Percentiles rank a stretch among this genome's conserved stretches.
phyloP scores from a whole-genome alignment of 2,797 vertebrate genomes.

The Heteromormyrus szaboi region DNA sequence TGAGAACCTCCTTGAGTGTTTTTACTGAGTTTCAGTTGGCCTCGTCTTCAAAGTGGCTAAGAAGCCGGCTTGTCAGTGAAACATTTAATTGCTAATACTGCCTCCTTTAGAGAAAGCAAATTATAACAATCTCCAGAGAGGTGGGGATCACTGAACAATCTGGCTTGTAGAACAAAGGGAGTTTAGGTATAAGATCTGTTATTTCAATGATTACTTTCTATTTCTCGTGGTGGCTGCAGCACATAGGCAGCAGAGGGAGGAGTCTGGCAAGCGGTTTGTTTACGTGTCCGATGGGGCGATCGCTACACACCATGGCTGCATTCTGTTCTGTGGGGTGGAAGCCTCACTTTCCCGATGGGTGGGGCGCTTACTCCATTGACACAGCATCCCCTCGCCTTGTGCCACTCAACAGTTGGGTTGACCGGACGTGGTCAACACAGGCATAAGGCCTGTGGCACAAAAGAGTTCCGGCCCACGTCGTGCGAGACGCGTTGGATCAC shows the following conservation, averaged over 20 bases:
- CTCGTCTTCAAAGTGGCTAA: not conserved
- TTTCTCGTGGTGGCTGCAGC: slow-evolving; percentile 31
- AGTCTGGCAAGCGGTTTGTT: slow-evolving; percentile 47
- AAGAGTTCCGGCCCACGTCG: not conserved
- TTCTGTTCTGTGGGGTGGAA: slow-evolving; percentile 14
- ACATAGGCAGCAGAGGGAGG: slow-evolving; percentile 38
- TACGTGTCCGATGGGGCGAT: slow-evolving; percentile 51
- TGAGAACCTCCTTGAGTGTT: not conserved
- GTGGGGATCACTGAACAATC: not conserved
- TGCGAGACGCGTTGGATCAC: not conserved
- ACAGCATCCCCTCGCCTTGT: slow-evolving; percentile 52
- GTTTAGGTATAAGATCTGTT: not conserved
- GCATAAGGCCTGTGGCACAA: not conserved
- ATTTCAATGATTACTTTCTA: not conserved
- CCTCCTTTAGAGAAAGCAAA: not conserved
- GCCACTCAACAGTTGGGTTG: slow-evolving; percentile 21
- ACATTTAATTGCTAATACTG: not conserved
- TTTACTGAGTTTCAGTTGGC: not conserved
- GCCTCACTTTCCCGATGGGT: slow-evolving; percentile 17
- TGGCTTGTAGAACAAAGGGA: not conserved
- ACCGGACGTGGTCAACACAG: slow-evolving; percentile 1
- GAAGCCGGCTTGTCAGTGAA: not conserved
- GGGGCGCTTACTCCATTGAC: slow-evolving; percentile 45
- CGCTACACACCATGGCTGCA: not conserved
- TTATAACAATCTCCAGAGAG: not conserved